Percentiles rank a stretch among this genome's conserved stretches.
These are phyloP conservation scores for Thunnus maccoyii DNA, from an alignment of 2,113 vertebrate species.

Conservation along the genomic window DNA sequence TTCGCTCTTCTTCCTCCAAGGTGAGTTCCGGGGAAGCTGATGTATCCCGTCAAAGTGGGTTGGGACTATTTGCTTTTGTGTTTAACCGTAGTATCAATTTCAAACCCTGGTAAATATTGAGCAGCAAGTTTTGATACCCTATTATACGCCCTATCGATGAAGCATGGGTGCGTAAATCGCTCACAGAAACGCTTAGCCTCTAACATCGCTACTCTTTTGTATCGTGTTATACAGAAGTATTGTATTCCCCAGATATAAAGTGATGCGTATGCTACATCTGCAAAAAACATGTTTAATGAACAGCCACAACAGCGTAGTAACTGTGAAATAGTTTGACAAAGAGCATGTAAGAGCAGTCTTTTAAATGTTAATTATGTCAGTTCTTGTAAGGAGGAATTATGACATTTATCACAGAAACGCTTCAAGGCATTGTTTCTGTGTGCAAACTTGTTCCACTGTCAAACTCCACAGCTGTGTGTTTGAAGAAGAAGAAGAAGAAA, in stretches of 20 bases:
- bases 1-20: constrained; percentile 66
- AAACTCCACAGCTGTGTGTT: constrained; percentile 64
- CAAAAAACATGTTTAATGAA: not conserved
- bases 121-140: constrained; percentile 42
- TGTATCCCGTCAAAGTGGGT: constrained; percentile 7
- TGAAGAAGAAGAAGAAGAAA: not conserved
- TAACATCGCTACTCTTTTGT: not conserved
- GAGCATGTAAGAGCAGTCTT: too few relatives aligned
- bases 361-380: too few relatives aligned
- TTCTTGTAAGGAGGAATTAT: not conserved
- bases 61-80: not conserved
- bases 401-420: not conserved
- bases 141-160: constrained; percentile 7
- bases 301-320: not conserved
- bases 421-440: constrained; percentile 8
- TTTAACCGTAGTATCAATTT: constrained; percentile 21
- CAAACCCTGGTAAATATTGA: not conserved
- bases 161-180: not conserved
- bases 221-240: not conserved
- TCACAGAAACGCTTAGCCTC: not conserved
- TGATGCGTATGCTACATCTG: too few relatives aligned
- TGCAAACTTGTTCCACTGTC: constrained; percentile 61
- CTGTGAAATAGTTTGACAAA: not conserved
- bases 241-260: too few relatives aligned
- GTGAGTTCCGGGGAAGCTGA: constrained; percentile 75